Conservation (phyloP, 2,888 invertebrate species). For the Hydropsyche betteni region DNA sequence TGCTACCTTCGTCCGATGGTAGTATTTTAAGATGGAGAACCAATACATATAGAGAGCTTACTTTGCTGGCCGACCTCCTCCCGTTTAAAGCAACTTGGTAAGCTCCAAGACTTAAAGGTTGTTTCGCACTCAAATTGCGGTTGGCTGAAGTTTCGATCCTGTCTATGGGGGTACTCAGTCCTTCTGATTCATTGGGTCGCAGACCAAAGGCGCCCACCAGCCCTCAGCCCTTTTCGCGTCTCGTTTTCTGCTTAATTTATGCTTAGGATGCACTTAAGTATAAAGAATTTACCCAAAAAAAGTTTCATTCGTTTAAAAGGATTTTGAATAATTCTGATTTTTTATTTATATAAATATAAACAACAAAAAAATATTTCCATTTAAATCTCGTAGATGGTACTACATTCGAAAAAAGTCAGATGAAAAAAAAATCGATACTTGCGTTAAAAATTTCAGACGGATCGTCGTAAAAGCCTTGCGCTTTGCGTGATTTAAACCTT, state of each 20-base stretch:
- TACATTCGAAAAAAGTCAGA: no score
- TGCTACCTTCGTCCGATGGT: slow-evolving; percentile 24
- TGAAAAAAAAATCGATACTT: no score
- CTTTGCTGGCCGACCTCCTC: slow-evolving; percentile 25
- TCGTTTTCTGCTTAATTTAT: background rate
- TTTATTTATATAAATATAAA: no score
- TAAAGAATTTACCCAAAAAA: background rate
- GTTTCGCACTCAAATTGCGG: slow-evolving; percentile 45
- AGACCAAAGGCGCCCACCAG: background rate
- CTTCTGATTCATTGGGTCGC: slow-evolving; percentile 34
- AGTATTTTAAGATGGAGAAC: slow-evolving; percentile 34
- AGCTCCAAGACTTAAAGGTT: slow-evolving; percentile 43
- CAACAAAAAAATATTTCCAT: no score
- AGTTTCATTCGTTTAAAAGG: background rate
- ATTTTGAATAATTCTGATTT: no score
- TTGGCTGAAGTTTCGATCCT: slow-evolving; percentile 35
- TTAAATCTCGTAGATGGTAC: no score
- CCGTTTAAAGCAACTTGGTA: slow-evolving; percentile 43
- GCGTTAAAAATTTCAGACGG: no score
- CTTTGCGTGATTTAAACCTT: no score
- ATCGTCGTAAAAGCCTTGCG: no score
- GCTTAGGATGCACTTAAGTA: slow-evolving; percentile 12
- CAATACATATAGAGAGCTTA: slow-evolving; percentile 40
- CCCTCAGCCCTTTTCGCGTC: slow-evolving; percentile 4
- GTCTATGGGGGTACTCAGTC: background rate